These are phyloP conservation scores for Campylomormyrus numenius DNA, from an alignment of 2,113 vertebrate genomes.

Conservation along the genomic window DNA sequence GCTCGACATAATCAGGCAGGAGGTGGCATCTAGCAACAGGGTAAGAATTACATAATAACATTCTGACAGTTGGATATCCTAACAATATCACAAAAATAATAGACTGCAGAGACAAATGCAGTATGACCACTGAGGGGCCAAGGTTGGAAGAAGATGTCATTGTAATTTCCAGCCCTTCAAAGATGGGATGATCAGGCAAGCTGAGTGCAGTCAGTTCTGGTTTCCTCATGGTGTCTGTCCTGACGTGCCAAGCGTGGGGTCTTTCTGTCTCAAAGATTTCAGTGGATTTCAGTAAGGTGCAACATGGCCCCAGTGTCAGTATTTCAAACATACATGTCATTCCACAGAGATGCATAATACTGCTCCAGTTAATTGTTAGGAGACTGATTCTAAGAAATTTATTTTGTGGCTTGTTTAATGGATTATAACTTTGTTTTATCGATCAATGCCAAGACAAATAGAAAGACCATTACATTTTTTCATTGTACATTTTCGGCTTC, in stretches of 20 bases:
- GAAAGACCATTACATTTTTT: not conserved
- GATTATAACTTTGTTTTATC: not conserved
- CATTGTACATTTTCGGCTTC: not conserved
- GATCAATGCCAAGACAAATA: not conserved
- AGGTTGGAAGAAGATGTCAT: not conserved
- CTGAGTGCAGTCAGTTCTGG: not conserved
- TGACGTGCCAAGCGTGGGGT: not conserved
- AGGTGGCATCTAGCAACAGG: not conserved
- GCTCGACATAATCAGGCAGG: not conserved
- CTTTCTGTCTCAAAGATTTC: not conserved
- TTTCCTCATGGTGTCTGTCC: not conserved
- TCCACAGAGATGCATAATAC: not conserved
- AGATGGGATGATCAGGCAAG: not conserved
- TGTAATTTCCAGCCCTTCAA: not conserved
- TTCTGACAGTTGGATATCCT: not conserved
- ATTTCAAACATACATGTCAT: not conserved
- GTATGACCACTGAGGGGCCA: not conserved
- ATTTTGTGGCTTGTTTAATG: not conserved
- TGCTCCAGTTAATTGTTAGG: not conserved
- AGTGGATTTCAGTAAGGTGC: not conserved
- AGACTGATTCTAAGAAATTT: not conserved
- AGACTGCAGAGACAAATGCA: not conserved
- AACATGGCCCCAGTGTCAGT: not conserved
- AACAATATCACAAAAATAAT: not conserved
- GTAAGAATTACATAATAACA: not conserved